Evolutionary conservation across 2,888 invertebrate species (phyloP), one percentile per base, ranked within the genome.

Genomic region (Oxytorus armatus): DNA sequence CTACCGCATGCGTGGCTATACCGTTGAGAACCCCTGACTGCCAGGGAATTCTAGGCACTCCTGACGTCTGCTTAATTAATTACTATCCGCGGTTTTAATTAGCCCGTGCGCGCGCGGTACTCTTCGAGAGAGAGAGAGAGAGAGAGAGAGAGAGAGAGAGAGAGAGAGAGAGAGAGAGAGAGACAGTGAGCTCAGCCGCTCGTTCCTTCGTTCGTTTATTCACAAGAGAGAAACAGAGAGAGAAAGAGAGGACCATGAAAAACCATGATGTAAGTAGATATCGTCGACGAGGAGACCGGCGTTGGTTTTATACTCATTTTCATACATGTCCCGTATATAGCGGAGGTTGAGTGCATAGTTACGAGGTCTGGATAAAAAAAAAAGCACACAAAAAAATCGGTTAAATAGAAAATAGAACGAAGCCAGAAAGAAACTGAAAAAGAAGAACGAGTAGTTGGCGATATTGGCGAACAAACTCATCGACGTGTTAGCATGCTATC

Each of bases 21-120:
- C 51, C 63, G 84, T 86, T 88, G 90, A 90, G 91, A 89, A 89
- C 89, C 90, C 83, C 89, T 87, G 89, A 83, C 85, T 85, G 86
- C 85, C 86, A 82, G 88, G 88, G 88, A 88, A 90, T 89, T 87
- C 90, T 89, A 88, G 88, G 89, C 89, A 88, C 88, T 89, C 87
- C 90, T 89, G 89, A 89, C 90, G 88, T 89, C 88, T 89, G 90
- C 90, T 91, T 91, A 91, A 92, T 92, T 92, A 90, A 92, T 92
- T 91, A 92, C 91, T 88, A 90, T 91, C 90, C 90, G 89, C 88
- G 91, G 91, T 91, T 92, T 92, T 91, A 92, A 92, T 92, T 91
- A 92, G 91, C 90, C 84, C 86, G 86, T 83, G 72, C 80, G 81
- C 83, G 85, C 80, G 77, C 79, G 82, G 83, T 77, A 81, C 68